Conservation (phyloP, 2,797 vertebrate species). For the Trichosurus vulpecula region DNA sequence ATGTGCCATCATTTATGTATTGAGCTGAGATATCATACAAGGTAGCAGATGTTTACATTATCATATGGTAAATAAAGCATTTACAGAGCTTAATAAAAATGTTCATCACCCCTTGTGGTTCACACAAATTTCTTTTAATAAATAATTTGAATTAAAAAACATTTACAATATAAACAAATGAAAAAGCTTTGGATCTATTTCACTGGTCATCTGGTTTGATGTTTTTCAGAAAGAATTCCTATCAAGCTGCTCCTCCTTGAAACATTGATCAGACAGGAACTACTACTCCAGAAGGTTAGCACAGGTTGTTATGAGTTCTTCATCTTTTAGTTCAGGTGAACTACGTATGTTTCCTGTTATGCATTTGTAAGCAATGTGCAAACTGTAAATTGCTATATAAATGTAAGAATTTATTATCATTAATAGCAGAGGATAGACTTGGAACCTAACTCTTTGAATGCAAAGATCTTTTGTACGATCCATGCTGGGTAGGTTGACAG, state of each 20-base stretch:
- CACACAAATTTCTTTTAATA: slow-evolving; percentile 94
- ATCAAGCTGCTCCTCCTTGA: slow-evolving; percentile 83
- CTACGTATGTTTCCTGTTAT: slow-evolving; percentile 85
- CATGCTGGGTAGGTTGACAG: too few relatives aligned
- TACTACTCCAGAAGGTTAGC: slow-evolving; percentile 87
- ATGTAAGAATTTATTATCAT: slow-evolving; percentile 81
- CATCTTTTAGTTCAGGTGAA: slow-evolving; percentile 87
- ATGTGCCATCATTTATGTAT: slow-evolving; percentile 85
- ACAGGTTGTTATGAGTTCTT: slow-evolving; percentile 86
- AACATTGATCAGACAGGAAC: slow-evolving; percentile 87
- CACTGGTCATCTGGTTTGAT: slow-evolving; percentile 82
- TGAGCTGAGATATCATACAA: slow-evolving; percentile 89
- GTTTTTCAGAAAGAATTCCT: slow-evolving; percentile 83
- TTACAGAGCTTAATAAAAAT: slow-evolving; percentile 90
- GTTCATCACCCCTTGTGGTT: slow-evolving; percentile 96
- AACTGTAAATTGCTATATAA: too few relatives aligned
- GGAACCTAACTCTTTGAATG: too few relatives aligned
- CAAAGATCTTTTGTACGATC: too few relatives aligned
- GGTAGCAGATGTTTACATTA: slow-evolving; percentile 89
- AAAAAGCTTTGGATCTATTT: slow-evolving; percentile 93
- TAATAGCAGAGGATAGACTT: slow-evolving; percentile 85
- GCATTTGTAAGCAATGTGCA: slow-evolving; percentile 74
- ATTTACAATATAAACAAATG: slow-evolving; percentile 97
- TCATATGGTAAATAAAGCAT: slow-evolving; percentile 86
- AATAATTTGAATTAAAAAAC: slow-evolving; percentile 93